phyloP scores from a whole-genome alignment of 2,888 invertebrate genomes.

The Trachelus iudaicus region DNA sequence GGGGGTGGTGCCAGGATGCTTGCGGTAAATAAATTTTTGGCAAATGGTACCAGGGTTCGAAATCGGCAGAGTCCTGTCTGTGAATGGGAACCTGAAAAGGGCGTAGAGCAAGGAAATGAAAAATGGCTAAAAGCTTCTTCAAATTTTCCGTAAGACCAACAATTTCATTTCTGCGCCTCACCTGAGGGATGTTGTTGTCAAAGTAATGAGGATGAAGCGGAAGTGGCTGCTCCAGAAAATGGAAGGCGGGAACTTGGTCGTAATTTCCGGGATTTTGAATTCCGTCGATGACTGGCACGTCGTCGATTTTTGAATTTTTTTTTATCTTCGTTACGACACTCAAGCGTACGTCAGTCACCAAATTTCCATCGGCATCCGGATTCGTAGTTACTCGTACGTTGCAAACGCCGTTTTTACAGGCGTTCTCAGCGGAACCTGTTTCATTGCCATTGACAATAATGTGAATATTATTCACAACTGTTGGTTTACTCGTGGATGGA shows the following conservation, averaged over 20 bases:
- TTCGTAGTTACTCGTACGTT: slow-evolving; percentile 35
- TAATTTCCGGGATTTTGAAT: slow-evolving; percentile 31
- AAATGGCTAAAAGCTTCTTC: background rate
- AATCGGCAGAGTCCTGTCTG: slow-evolving; percentile 25
- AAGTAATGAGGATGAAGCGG: slow-evolving; percentile 17
- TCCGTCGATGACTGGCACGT: slow-evolving; percentile 48
- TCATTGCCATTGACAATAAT: slow-evolving; percentile 38
- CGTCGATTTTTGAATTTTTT: slow-evolving; percentile 24
- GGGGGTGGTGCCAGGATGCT: slow-evolving; percentile 27
- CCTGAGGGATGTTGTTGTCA: slow-evolving; percentile 42
- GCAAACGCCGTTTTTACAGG: slow-evolving; percentile 39
- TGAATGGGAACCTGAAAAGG: slow-evolving; percentile 31
- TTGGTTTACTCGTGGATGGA: slow-evolving; percentile 6
- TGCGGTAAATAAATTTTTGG: slow-evolving; percentile 28
- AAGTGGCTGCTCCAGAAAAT: slow-evolving; percentile 15
- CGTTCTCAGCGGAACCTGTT: slow-evolving; percentile 15
- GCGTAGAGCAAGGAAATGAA: background rate
- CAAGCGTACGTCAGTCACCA: slow-evolving; percentile 41
- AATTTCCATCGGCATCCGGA: slow-evolving; percentile 34
- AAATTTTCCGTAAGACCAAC: background rate
- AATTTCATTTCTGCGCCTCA: slow-evolving; percentile 12
- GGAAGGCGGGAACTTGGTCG: slow-evolving; percentile 16
- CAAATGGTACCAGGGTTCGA: slow-evolving; percentile 26
- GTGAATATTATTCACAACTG: slow-evolving; percentile 39
- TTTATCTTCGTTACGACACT: slow-evolving; percentile 38